Base-by-base conservation (phyloP, 2,113 vertebrate genomes). In the Erythrocercus mccallii region DNA sequence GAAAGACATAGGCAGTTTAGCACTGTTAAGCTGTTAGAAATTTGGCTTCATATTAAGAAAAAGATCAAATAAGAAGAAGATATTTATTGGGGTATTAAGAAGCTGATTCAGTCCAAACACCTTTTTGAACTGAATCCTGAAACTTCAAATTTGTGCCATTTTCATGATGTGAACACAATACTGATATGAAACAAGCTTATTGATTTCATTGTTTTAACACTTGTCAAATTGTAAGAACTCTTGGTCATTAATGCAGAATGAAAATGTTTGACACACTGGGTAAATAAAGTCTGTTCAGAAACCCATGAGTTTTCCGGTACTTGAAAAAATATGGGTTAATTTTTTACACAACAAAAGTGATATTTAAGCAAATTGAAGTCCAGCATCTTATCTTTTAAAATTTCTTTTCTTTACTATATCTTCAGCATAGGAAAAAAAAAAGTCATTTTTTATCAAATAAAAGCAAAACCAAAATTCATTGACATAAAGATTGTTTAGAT, bases 341-440 rank as follows among this genome's bases (percentile, higher is more conserved):
- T 21, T 48, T 66, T 5, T 33, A 71, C 30, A 38, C 2, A 54
- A 62, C 7, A 54, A 38, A 82, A 35, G 5, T 15, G 9, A 15
- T 47, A 54, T 51, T 80, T 82, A 17, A 14, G 30, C 4, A 74
- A 21, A 64, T 28, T 73, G 50, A 21, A 56, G 8, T 30, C 15
- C 27, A 50, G 1, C 0, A 0, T 69, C 10, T 62, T 51, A 8
- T 25, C 1, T 40, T 45, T 73, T 47, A 0, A 37, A 61, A 27
- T 79, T 61, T 78, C 1, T 48, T 72, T 62, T 91, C 10, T 6
- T 78, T 92, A 24, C 7, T 73, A 65, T 53, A 45, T 10, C 28
- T 87, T 77, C 20, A 47, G 3, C 3, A 69, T 18, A 1, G 6
- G 3, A 5, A 4, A 57, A 81, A 48, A 7, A 24, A 33, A 71